Base-by-base conservation (phyloP, 1,140 invertebrate genomes). In the Dinothrombium tinctorium region DNA sequence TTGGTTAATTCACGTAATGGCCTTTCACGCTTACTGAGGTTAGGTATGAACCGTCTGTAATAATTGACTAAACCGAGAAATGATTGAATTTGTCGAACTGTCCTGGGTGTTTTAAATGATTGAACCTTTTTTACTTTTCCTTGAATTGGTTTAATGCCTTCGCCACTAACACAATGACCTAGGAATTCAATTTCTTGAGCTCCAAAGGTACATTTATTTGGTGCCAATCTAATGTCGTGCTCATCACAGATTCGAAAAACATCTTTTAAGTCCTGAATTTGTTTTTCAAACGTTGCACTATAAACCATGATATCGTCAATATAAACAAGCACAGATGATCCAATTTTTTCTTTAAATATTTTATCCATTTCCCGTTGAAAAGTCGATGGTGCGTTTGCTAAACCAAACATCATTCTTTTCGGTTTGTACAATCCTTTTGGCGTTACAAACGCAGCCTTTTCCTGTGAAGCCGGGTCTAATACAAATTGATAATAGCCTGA, bases 321-420 rank as follows among this genome's bases (percentile, higher is more conserved):
- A 29, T 47, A 50, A 47, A 51, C 22, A 32, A 55, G 49, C 33
- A 22, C 42, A 40, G 7, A 9, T 23, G 2, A 14, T 12, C 28
- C 19, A 15, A 26, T 21, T 8, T 4, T 20, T 11, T 43, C 17
- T 21, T 19, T 12, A 12, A 37, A 23, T 9, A 38, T 2, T 9
- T 32, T 24, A 25, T 22, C 19, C 40, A 59, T 53, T 6, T 56
- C 43, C 21, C 53, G 15, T 37, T 57, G 52, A 41, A 58, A 57
- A 0, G 57, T 60, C 1, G 57, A 54, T n/a, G 51, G 54, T 4
- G 55, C 54, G 21, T 58, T 57, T 2, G 42, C 42, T 0, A 66
- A 45, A 0, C 60, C 62, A 49, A 62, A 63, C 0, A 58, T 55
- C 54, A 64, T 56, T 14, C 38, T n/a, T 9, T 15, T 29, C 8